phyloP scores from a whole-genome alignment of 2,888 invertebrate genomes.

The Leptinotarsa tumamoca region DNA sequence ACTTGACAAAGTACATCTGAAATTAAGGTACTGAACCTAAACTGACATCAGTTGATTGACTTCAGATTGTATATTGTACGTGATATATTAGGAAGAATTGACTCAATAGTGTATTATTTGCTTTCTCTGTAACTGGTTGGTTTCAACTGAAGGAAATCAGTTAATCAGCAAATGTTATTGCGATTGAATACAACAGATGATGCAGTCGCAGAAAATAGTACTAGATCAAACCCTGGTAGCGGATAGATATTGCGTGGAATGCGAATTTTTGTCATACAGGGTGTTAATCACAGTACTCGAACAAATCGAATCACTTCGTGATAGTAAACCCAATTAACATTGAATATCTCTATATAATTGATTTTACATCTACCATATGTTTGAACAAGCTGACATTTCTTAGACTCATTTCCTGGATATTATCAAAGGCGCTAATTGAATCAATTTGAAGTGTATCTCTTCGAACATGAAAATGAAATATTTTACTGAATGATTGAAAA shows the following conservation, averaged over 20 bases:
- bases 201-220: too few species aligned
- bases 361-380: slow-evolving; percentile 4
- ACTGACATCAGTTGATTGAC: too few species aligned
- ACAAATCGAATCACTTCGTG: neutral
- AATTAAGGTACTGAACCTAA: too few species aligned
- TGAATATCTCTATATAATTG: neutral
- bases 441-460: neutral
- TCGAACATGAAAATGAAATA: neutral
- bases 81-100: too few species aligned
- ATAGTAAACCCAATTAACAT: neutral
- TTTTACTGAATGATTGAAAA: neutral
- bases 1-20: too few species aligned
- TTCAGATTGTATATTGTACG: too few species aligned
- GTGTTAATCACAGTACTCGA: neutral
- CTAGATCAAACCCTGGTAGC: too few species aligned
- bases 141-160: too few species aligned
- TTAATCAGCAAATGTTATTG: too few species aligned
- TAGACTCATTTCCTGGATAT: neutral
- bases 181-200: too few species aligned
- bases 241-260: neutral
- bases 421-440: slow-evolving; percentile 9
- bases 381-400: slow-evolving; percentile 3
- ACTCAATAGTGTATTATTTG: too few species aligned
- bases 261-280: neutral
- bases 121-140: too few species aligned